Evolutionary conservation across 2,888 invertebrate genomes (phyloP), one percentile per base, ranked within the genome.

Genomic region (Parnassius orleans): DNA sequence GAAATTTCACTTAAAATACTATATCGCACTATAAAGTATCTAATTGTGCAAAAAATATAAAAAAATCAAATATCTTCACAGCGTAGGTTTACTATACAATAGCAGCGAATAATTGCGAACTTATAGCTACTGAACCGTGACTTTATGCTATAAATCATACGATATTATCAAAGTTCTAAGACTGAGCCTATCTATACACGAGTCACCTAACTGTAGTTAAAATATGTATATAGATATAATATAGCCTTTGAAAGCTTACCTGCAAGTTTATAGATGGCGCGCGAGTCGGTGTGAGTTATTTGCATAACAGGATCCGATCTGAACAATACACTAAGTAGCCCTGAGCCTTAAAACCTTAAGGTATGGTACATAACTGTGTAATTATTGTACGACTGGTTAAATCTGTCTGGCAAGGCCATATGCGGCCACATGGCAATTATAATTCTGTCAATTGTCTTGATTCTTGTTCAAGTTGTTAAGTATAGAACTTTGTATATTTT

Each of bases 81-180:
- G 14, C 15, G 9, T 14, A 48, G 14, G 48, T 48, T 48, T 10
- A 1, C 15, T 43, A 3, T 58, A 44, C 11, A 61, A 44, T 19
- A 33, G 11, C 43, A 43, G 52, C 61, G 55, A 80, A 84, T 84
- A 84, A 83, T 81, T 83, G 79, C 79, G 81, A 82, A 78, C 74
- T 73, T 68, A 76, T 78, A 83, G 80, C 77, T 81, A 83, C 80
- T 62, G 83, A 84, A 79, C 80, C 79, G 79, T 80, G 80, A 81
- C 80, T 83, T 77, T 76, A 77, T 75, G 79, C 81, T 78, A 84
- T 86, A 85, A 85, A 84, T 84, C 77, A 80, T 75, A 66, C 72
- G 84, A 86, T 84, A 81, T 77, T 76, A 86, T 85, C 84, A 69
- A 66, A 59, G 60, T 61, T 65, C 65, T 65, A 58, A 65, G 68